phyloP scores from a whole-genome alignment of 64 coral and sea anemone genomes.

The Cladopsammia gracilis region DNA sequence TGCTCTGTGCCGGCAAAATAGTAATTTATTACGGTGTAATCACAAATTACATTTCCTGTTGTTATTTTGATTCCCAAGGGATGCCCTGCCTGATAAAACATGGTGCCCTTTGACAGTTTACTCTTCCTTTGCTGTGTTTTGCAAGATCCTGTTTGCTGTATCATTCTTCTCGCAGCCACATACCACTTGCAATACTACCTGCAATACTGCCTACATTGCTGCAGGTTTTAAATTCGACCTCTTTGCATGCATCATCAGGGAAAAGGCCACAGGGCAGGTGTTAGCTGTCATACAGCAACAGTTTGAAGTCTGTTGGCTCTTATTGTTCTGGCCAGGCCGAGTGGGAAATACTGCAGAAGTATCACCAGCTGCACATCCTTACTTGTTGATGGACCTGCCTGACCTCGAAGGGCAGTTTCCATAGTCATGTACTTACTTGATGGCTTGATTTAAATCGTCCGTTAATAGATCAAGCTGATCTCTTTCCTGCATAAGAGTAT shows the following conservation, averaged over 20 bases:
- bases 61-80: constrained; percentile 22
- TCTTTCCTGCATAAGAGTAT: too few relatives aligned
- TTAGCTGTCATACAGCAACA: not conserved
- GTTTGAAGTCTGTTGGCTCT: not conserved
- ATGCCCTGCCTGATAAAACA: constrained; percentile 13
- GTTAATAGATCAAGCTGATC: too few relatives aligned
- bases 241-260: not conserved
- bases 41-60: too few relatives aligned
- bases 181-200: too few relatives aligned
- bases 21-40: too few relatives aligned
- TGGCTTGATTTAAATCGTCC: too few relatives aligned
- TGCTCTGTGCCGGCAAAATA: too few relatives aligned
- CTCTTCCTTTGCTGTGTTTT: not conserved
- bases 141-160: not conserved
- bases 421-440: not conserved
- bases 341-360: not conserved
- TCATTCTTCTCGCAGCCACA: not conserved
- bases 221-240: not conserved
- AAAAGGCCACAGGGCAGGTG: not conserved
- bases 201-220: not conserved
- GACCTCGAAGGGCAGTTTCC: not conserved
- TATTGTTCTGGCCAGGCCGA: not conserved
- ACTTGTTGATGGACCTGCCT: too few relatives aligned
- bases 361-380: not conserved
- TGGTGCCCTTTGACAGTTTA: not conserved